phyloP scores from a whole-genome alignment of 2,113 vertebrate species.

The Ammospiza nelsoni region DNA sequence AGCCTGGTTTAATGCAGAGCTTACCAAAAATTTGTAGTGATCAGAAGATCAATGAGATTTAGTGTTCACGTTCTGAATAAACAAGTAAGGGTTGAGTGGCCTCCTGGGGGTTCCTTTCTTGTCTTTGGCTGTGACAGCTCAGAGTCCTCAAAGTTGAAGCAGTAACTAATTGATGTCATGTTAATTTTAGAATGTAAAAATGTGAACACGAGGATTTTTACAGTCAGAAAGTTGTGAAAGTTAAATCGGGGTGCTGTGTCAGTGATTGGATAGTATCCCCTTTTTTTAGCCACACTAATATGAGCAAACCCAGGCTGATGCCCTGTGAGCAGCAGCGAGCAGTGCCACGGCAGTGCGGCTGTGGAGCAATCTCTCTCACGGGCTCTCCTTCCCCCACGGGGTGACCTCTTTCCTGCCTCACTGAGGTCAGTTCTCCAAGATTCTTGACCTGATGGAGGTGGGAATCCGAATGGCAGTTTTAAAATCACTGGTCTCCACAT shows the following conservation, averaged over 20 bases:
- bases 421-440: constrained; percentile 33
- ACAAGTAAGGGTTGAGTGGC: constrained; percentile 15
- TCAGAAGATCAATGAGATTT: constrained; percentile 69
- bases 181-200: constrained; percentile 23
- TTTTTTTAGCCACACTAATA: background rate
- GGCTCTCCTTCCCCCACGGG: background rate
- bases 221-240: background rate
- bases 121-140: background rate
- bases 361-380: background rate
- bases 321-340: background rate
- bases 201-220: background rate
- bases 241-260: background rate
- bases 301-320: background rate
- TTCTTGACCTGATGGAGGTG: constrained; percentile 16
- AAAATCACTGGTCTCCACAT: background rate
- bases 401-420: constrained; percentile 15
- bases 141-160: background rate
- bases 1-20: constrained; percentile 48
- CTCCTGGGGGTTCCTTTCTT: background rate
- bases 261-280: background rate
- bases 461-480: background rate
- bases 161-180: background rate
- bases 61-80: constrained; percentile 43
- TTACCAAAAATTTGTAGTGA: constrained; percentile 74
- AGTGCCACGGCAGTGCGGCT: background rate